These are phyloP conservation scores for Aphidoletes aphidimyza DNA, from an alignment of 2,888 invertebrate genomes.

Conservation along the genomic window DNA sequence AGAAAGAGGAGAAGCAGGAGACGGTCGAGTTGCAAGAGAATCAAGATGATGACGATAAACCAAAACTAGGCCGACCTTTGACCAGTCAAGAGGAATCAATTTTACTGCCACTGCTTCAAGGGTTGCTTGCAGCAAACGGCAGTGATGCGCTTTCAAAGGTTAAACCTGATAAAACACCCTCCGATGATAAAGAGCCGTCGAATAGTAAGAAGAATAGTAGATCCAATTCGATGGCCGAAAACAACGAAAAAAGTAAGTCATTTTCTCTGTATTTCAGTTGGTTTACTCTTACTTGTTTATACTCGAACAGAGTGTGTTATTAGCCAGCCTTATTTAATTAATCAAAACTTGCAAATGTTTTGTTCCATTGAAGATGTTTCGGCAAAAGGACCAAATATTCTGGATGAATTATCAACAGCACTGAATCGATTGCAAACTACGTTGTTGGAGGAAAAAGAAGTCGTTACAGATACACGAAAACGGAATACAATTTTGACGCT, in stretches of 20 bases:
- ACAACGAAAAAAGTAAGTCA: slow-evolving; percentile 65
- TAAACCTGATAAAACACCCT: slow-evolving; percentile 72
- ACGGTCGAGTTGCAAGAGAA: slow-evolving; percentile 59
- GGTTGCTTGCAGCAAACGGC: slow-evolving; percentile 68
- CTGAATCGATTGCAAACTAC: slow-evolving; percentile 80
- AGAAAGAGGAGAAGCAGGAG: slow-evolving; percentile 27
- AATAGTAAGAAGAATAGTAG: slow-evolving; percentile 70
- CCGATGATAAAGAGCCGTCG: slow-evolving; percentile 70
- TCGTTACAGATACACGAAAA: slow-evolving; percentile 67
- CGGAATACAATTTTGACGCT: slow-evolving; percentile 74
- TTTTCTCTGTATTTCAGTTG: too few relatives aligned
- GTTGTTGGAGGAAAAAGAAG: slow-evolving; percentile 71
- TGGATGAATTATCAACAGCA: slow-evolving; percentile 82
- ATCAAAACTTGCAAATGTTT: not conserved
- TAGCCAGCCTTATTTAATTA: not conserved
- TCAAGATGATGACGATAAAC: not conserved
- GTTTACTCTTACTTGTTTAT: too few relatives aligned
- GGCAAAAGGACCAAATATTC: slow-evolving; percentile 70
- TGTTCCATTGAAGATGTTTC: slow-evolving; percentile 56
- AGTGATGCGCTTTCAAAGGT: slow-evolving; percentile 55
- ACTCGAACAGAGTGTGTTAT: too few relatives aligned
- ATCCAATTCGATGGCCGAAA: slow-evolving; percentile 62
- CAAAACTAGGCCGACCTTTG: slow-evolving; percentile 60
- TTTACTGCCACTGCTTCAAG: slow-evolving; percentile 76
- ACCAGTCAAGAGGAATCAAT: slow-evolving; percentile 77